These are phyloP conservation scores for Prolemur simus DNA, from an alignment of 2,113 vertebrate species.

Conservation along the genomic window DNA sequence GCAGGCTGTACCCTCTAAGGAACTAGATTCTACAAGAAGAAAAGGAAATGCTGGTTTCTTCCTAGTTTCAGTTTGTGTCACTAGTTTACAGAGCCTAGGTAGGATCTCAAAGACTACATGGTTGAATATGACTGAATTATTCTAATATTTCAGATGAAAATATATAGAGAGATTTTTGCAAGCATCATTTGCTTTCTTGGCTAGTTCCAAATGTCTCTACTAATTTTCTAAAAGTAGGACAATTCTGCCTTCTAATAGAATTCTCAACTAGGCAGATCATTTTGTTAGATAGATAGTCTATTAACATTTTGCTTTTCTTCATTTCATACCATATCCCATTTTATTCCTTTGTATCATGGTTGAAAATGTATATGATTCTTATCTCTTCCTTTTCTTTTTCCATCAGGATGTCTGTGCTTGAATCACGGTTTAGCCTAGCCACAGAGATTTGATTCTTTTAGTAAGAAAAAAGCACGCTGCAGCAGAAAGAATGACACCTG, in stretches of 20 bases:
- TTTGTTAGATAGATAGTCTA: slow-evolving; percentile 29
- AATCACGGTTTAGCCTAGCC: slow-evolving; percentile 33
- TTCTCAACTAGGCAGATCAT: slow-evolving; percentile 34
- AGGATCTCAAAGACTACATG: background rate
- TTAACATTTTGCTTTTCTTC: slow-evolving; percentile 61
- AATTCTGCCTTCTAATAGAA: slow-evolving; percentile 53
- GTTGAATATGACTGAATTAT: background rate
- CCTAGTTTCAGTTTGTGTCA: background rate
- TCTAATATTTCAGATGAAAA: slow-evolving; percentile 34
- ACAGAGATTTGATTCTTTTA: slow-evolving; percentile 31
- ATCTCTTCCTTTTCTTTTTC: slow-evolving; percentile 40
- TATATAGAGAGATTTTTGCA: background rate
- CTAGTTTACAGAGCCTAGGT: background rate
- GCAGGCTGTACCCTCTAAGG: background rate
- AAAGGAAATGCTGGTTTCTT: background rate
- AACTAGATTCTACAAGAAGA: slow-evolving; percentile 20
- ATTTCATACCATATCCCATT: slow-evolving; percentile 54
- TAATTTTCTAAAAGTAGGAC: background rate
- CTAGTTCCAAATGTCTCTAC: slow-evolving; percentile 36
- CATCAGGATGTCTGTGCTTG: background rate
- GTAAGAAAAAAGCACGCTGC: background rate
- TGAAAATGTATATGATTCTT: slow-evolving; percentile 61
- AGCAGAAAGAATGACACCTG: background rate
- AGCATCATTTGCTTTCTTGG: slow-evolving; percentile 1
- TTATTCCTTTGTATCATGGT: slow-evolving; percentile 57